Base-by-base conservation (phyloP, 2,888 invertebrate species). In the Pseudoips prasinana region DNA sequence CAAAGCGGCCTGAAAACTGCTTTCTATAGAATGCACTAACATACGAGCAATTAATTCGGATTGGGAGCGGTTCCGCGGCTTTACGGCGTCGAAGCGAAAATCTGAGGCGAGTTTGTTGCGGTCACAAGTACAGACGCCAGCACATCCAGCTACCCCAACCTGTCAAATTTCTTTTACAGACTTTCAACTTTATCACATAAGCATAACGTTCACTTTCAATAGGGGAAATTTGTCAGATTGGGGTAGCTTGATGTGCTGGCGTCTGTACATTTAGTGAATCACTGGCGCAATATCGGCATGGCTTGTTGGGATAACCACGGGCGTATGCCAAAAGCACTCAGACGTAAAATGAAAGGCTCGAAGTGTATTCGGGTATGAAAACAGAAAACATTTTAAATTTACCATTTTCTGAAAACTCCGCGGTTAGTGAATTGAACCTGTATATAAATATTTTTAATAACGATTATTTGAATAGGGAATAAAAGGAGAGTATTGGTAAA, bases 261-360 rank as follows among this genome's bases (percentile, higher is more conserved):
- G n/a, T n/a, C n/a, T n/a, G n/a, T 58, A 52, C 52, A 58, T 68
- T 64, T 57, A 37, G 50, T 39, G 59, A 68, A 66, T 73, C 69
- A 71, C 42, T 47, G 34, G 50, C 36, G 57, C 60, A 64, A 64
- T 67, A 72, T 73, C 57, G 59, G 49, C 44, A 39, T 45, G 54
- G 44, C 25, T 46, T 47, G 49, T 51, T 46, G 43, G 39, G 31
- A 35, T 29, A 40, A 48, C 38, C 55, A 53, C 57, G 44, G 39
- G 39, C 53, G 53, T 58, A 53, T 52, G 58, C 55, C 57, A 52
- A 46, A 58, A 47, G 46, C 67, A 46, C 33, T 58, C 61, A 44
- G 39, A 53, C 63, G 64, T 60, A 60, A 69, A 74, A 70, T 67
- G 43, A 72, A 67, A 53, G 58, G 50, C 45, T 56, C 28, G 24